Evolutionary conservation across 2,888 invertebrate genomes (phyloP).

Genomic region (Vannuccia rotundouncinata): DNA sequence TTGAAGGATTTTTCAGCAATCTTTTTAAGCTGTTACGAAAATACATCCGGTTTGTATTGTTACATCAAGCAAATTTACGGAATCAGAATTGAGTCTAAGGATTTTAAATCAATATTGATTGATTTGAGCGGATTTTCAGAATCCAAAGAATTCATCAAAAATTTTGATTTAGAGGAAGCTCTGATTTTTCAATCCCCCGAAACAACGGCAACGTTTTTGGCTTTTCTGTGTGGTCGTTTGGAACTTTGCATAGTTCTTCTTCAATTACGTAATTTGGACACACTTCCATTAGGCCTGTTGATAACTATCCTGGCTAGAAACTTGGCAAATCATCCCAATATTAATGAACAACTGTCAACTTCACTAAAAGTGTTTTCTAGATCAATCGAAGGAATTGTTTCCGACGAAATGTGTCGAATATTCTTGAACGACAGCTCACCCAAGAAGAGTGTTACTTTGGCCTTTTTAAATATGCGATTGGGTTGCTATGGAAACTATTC

Average conservation of each 20-base stretch:
- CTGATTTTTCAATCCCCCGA: neutral
- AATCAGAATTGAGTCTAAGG: neutral
- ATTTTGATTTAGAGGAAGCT: neutral
- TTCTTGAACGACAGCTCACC: conserved; percentile 23
- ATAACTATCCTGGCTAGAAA: neutral
- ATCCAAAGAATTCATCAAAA: neutral
- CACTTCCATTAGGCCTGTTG: conserved; percentile 15
- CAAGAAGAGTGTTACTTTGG: conserved; percentile 17
- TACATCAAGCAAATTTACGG: neutral
- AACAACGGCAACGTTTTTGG: neutral
- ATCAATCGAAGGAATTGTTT: neutral
- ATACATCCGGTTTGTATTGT: neutral
- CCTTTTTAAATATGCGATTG: conserved; percentile 19
- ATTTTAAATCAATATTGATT: neutral
- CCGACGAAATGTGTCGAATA: neutral
- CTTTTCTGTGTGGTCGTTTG: conserved; percentile 30
- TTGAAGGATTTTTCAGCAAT: neutral
- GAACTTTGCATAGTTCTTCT: neutral
- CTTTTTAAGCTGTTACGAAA: conserved; percentile 25
- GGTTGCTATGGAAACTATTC: neutral
- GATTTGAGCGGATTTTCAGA: neutral
- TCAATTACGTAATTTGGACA: conserved; percentile 24
- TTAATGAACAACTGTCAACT: neutral
- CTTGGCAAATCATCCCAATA: neutral
- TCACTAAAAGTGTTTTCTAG: neutral